Evolutionary conservation across 2,113 vertebrate genomes (phyloP).

Genomic region (Gobio gobio): DNA sequence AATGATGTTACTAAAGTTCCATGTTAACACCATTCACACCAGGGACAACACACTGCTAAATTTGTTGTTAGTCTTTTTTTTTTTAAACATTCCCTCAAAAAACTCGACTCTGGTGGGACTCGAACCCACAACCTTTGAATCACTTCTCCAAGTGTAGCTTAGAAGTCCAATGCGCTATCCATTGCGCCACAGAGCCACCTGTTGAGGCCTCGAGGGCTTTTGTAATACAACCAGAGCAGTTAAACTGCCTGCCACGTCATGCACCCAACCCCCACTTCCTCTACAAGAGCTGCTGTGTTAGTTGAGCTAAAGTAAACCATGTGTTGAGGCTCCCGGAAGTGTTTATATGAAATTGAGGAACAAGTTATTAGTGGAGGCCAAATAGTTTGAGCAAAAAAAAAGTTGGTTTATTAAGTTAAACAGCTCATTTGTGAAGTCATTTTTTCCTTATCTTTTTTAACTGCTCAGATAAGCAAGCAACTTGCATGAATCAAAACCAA

Average conservation of each 20-base stretch:
- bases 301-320: neutral
- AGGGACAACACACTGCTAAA: neutral
- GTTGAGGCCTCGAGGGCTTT: neutral
- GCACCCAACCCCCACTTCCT: slow-evolving; percentile 14
- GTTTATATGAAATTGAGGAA: neutral
- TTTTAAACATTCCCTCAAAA: slow-evolving; percentile 28
- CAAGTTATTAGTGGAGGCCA: too few species aligned
- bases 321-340: neutral
- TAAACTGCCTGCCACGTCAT: neutral
- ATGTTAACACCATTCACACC: neutral
- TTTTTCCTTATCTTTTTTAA: neutral
- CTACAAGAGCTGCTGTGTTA: neutral
- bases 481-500: neutral
- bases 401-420: too few species aligned
- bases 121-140: slow-evolving; percentile 63
- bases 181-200: slow-evolving; percentile 60
- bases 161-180: slow-evolving; percentile 61
- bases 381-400: neutral
- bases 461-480: neutral
- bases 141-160: slow-evolving; percentile 41
- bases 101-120: slow-evolving; percentile 59
- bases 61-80: neutral
- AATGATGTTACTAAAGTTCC: neutral
- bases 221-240: slow-evolving; percentile 26
- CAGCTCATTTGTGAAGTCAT: neutral